A percentile compares a stretch with the other conserved stretches of the same genome.
These are phyloP conservation scores for Epirrhoe tristata DNA, from an alignment of 2,888 invertebrate species.

Conservation along the genomic window DNA sequence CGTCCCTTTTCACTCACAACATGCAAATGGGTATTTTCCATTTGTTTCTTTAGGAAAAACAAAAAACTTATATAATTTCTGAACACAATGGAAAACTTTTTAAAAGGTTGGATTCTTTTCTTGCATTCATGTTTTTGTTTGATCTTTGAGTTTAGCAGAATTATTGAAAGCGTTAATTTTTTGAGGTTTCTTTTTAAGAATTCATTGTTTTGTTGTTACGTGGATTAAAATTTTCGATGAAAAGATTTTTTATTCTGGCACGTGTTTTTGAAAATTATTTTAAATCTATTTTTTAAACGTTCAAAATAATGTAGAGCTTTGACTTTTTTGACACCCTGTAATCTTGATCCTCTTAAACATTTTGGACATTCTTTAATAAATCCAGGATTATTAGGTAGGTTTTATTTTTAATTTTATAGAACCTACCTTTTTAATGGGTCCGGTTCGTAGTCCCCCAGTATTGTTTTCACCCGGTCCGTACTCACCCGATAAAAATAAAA, in stretches of 20 bases:
- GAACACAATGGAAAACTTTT: slow-evolving; percentile 1
- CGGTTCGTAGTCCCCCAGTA: too few relatives aligned
- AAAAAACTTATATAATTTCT: not conserved
- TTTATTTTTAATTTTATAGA: too few relatives aligned
- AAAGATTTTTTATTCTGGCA: not conserved
- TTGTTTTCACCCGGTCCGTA: too few relatives aligned
- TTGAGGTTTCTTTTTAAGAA: slow-evolving; percentile 8
- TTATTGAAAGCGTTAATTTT: slow-evolving; percentile 2
- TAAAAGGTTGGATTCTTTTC: not conserved
- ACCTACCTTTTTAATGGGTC: too few relatives aligned
- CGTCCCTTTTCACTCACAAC: too few relatives aligned
- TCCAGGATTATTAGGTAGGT: too few relatives aligned
- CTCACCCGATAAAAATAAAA: too few relatives aligned
- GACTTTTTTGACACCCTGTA: too few relatives aligned
- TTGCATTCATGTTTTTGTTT: slow-evolving; percentile 5
- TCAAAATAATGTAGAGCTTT: not conserved
- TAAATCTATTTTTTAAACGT: not conserved
- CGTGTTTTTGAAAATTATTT: not conserved
- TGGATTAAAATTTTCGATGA: slow-evolving; percentile 18
- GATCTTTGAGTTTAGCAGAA: slow-evolving; percentile 11
- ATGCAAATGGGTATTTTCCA: not conserved
- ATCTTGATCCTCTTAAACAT: too few relatives aligned
- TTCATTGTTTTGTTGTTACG: slow-evolving; percentile 13
- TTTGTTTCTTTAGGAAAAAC: slow-evolving; percentile 1
- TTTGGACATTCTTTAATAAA: too few relatives aligned